A percentile compares a stretch with the other conserved stretches of the same genome.
Conservation (phyloP, 2,888 invertebrate genomes). For the Amphipyra tragopoginis region DNA sequence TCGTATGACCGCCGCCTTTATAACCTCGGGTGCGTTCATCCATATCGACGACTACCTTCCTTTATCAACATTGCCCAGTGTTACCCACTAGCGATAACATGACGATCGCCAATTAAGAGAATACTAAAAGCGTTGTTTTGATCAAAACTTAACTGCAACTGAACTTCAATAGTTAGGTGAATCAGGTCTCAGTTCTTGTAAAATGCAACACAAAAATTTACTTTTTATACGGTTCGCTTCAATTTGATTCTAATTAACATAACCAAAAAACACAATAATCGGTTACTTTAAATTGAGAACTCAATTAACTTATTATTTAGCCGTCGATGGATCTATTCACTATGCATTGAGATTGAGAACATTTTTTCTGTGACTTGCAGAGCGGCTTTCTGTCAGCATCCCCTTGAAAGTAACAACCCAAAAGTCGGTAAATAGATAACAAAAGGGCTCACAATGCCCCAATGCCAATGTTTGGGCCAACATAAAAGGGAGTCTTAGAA, state of each 20-base stretch:
- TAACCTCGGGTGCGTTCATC: no score
- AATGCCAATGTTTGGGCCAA: conserved; percentile 88
- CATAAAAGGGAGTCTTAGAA: conserved; percentile 85
- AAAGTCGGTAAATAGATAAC: conserved; percentile 88
- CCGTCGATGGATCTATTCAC: conserved; percentile 75
- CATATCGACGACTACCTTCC: no score
- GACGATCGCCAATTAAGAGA: no score
- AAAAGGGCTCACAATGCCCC: conserved; percentile 83
- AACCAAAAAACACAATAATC: conserved; percentile 53
- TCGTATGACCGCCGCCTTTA: no score
- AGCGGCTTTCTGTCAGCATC: conserved; percentile 70
- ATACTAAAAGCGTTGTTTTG: no score
- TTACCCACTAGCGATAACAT: no score
- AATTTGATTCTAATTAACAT: conserved; percentile 55
- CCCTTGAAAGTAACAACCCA: conserved; percentile 83
- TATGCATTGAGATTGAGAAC: conserved; percentile 66
- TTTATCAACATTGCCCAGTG: no score
- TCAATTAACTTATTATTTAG: conserved; percentile 69
- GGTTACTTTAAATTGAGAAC: conserved; percentile 49
- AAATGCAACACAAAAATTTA: no score
- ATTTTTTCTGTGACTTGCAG: conserved; percentile 64
- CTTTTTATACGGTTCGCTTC: no score
- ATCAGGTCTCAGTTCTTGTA: no score
- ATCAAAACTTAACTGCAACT: no score
- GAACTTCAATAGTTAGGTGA: no score